Evolutionary conservation across 30 jellyfish, hydroid and myxozoan genomes (phyloP).

Genomic region (Phacellophora camtschatica): DNA sequence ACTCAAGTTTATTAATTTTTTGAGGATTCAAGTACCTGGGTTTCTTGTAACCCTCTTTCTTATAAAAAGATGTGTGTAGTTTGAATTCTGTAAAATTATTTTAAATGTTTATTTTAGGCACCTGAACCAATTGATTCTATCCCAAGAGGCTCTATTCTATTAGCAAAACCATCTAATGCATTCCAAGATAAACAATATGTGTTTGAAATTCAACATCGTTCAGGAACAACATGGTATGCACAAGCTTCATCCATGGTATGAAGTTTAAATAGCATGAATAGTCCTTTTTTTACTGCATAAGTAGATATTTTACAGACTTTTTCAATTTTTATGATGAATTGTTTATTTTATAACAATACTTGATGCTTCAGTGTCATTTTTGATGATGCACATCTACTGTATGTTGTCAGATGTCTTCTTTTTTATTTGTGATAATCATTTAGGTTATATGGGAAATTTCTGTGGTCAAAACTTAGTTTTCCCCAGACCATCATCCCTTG

Average conservation of each 20-base stretch:
- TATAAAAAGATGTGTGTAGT: no score
- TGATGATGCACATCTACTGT: not conserved
- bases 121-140: constrained; percentile 88
- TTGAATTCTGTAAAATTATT: no score
- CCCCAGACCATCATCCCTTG: no score
- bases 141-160: constrained; percentile 74
- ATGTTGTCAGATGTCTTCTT: not conserved
- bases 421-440: no score
- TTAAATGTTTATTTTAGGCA: constrained; percentile 76
- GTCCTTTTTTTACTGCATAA: not conserved
- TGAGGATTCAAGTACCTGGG: no score
- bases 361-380: not conserved
- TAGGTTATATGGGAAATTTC: not conserved
- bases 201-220: constrained; percentile 85
- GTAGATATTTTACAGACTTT: no score
- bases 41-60: no score
- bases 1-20: no score
- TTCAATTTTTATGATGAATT: not conserved
- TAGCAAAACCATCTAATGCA: constrained; percentile 86
- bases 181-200: constrained; percentile 81
- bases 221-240: constrained; percentile 87
- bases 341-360: not conserved
- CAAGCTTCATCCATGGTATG: constrained; percentile 91
- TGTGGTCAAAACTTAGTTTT: not conserved
- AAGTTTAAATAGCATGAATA: not conserved